phyloP scores from a whole-genome alignment of 2,888 invertebrate species.

The Rugalucina vietnamica region DNA sequence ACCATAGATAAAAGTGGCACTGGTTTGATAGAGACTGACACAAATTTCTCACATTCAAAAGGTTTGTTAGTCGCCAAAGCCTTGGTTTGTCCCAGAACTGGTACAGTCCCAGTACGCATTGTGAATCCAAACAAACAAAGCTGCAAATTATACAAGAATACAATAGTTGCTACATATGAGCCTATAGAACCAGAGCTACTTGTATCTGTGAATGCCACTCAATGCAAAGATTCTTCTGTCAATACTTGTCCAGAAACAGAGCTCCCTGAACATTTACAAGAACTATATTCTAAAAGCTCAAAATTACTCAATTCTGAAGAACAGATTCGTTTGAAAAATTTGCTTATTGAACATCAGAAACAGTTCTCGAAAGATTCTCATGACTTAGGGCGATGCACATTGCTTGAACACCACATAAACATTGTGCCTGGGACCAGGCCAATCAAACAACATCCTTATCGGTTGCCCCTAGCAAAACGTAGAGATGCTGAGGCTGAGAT shows the following conservation, averaged over 20 bases:
- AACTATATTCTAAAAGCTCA: neutral
- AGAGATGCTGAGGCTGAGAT: neutral
- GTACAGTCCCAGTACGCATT: neutral
- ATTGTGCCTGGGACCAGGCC: neutral
- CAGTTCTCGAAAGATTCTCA: neutral
- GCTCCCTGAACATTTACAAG: neutral
- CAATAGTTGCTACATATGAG: neutral
- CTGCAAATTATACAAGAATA: neutral
- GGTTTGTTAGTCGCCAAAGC: neutral
- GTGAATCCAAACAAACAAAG: neutral
- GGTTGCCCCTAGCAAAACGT: neutral
- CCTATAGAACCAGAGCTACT: neutral
- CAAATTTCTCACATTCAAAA: neutral
- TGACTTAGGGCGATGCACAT: neutral
- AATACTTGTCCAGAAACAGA: neutral
- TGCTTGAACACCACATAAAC: neutral
- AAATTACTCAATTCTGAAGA: neutral
- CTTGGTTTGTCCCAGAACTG: neutral
- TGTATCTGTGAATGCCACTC: neutral
- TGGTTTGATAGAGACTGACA: neutral
- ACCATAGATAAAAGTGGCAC: neutral
- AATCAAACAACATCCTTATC: neutral
- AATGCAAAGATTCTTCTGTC: no score
- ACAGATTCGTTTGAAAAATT: neutral
- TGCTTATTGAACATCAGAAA: neutral